Percentiles rank a stretch among this genome's conserved stretches.
These are phyloP conservation scores for Clanis bilineata DNA, from an alignment of 2,888 invertebrate species.

Conservation along the genomic window DNA sequence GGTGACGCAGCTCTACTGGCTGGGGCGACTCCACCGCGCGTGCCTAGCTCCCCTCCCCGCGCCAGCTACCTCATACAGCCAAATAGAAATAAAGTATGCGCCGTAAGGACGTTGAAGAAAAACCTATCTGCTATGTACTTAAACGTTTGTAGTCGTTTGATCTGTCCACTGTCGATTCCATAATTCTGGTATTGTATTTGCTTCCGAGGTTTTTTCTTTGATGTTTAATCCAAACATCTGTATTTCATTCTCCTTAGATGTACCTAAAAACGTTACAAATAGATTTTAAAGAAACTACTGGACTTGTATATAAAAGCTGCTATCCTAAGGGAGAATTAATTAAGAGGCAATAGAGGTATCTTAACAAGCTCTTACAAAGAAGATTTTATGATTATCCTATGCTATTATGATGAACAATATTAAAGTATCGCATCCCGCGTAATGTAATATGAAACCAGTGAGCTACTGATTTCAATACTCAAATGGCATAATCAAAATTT, in stretches of 20 bases:
- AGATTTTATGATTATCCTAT: background rate
- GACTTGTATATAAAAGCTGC: too few relatives aligned
- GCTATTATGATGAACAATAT: background rate
- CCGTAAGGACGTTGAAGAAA: conserved; percentile 72
- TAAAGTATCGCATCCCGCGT: too few relatives aligned
- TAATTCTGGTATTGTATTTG: conserved; percentile 9
- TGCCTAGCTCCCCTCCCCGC: conserved; percentile 58
- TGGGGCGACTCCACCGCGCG: conserved; percentile 78
- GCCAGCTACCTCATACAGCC: conserved; percentile 70
- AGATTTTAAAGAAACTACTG: too few relatives aligned
- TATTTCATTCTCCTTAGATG: background rate
- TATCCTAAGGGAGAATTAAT: too few relatives aligned
- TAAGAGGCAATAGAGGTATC: background rate
- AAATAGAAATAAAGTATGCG: conserved; percentile 81
- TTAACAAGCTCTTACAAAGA: background rate
- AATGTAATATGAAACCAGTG: too few relatives aligned
- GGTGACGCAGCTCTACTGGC: conserved; percentile 76
- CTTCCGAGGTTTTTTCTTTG: background rate
- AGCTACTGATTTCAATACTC: too few relatives aligned
- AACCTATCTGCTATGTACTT: conserved; percentile 56
- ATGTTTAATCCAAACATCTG: background rate
- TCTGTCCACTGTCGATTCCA: conserved; percentile 24
- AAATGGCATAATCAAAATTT: too few relatives aligned
- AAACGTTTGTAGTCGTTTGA: conserved; percentile 28
- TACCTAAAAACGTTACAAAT: background rate